These are phyloP conservation scores for Globodera rostochiensis DNA, from an alignment of 1,140 invertebrate species.

Conservation along the genomic window DNA sequence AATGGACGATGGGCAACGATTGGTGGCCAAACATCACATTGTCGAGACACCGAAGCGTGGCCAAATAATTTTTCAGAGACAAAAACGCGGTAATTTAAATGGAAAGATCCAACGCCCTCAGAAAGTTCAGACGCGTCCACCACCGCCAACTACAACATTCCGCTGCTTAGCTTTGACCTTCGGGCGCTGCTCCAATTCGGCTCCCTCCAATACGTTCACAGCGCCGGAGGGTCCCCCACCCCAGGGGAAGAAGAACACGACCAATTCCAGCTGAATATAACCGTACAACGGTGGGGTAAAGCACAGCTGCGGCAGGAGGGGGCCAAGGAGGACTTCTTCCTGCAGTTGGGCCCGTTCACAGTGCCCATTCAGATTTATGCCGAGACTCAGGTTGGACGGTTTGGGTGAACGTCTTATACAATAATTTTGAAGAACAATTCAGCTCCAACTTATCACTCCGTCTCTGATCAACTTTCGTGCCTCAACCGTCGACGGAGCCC, in stretches of 20 bases:
- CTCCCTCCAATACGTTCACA: conserved; percentile 31
- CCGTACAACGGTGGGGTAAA: background rate
- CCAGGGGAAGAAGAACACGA: background rate
- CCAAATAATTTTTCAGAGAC: conserved; percentile 20
- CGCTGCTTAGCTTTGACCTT: background rate
- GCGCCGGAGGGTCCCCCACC: background rate
- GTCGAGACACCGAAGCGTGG: conserved; percentile 9
- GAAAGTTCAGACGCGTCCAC: background rate
- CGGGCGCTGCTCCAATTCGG: conserved; percentile 16
- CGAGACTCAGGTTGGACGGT: background rate
- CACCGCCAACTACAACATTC: conserved; percentile 6
- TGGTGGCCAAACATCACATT: conserved; percentile 18
- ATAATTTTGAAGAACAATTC: background rate
- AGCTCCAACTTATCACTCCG: conserved; percentile 15
- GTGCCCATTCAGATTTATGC: conserved; percentile 2
- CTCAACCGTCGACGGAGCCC: background rate
- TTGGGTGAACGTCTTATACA: background rate
- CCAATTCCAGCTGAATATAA: background rate
- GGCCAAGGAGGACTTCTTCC: background rate
- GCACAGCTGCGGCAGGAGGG: background rate
- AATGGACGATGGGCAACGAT: background rate
- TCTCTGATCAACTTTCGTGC: conserved; percentile 7
- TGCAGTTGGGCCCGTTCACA: background rate
- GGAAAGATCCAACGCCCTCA: conserved; percentile 2
- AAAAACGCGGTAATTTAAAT: background rate